phyloP scores from a whole-genome alignment of 2,113 vertebrate genomes.

The Clupea harengus region DNA sequence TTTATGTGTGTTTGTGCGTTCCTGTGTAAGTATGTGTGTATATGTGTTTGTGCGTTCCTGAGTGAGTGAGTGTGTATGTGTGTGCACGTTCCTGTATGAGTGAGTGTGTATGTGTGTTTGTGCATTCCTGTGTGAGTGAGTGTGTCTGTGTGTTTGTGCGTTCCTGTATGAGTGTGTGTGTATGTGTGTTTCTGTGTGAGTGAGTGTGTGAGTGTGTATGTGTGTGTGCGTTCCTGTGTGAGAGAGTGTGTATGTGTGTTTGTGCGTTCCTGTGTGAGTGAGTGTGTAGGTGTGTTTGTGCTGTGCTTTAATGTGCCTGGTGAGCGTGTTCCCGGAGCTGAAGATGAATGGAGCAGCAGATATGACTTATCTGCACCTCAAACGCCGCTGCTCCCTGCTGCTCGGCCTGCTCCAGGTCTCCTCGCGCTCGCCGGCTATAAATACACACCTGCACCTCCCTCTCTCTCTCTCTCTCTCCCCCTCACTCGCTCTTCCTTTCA shows the following conservation, averaged over 20 bases:
- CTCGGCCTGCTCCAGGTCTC: constrained; percentile 36
- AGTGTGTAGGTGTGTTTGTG: background rate
- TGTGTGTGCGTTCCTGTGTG: background rate
- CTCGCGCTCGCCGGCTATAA: constrained; percentile 35
- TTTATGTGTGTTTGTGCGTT: background rate
- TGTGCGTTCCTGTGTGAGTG: background rate
- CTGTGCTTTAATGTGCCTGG: constrained; percentile 36
- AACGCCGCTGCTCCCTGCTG: constrained; percentile 38
- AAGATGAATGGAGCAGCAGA: constrained; percentile 44
- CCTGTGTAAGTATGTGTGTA: background rate
- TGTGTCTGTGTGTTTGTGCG: too few relatives aligned
- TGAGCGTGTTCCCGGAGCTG: constrained; percentile 19
- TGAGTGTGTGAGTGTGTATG: constrained; percentile 7
- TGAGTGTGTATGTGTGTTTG: too few relatives aligned
- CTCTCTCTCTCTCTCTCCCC: constrained; percentile 13
- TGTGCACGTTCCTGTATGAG: background rate
- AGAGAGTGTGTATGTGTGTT: background rate
- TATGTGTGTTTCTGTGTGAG: too few relatives aligned
- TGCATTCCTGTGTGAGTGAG: too few relatives aligned
- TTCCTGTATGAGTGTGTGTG: too few relatives aligned
- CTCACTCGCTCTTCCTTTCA: background rate
- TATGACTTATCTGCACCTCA: constrained; percentile 42
- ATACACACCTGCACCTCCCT: constrained; percentile 28
- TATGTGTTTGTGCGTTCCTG: background rate
- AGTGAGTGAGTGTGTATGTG: background rate